phyloP scores from a whole-genome alignment of 2,797 vertebrate genomes.

The Sebastes itinus region DNA sequence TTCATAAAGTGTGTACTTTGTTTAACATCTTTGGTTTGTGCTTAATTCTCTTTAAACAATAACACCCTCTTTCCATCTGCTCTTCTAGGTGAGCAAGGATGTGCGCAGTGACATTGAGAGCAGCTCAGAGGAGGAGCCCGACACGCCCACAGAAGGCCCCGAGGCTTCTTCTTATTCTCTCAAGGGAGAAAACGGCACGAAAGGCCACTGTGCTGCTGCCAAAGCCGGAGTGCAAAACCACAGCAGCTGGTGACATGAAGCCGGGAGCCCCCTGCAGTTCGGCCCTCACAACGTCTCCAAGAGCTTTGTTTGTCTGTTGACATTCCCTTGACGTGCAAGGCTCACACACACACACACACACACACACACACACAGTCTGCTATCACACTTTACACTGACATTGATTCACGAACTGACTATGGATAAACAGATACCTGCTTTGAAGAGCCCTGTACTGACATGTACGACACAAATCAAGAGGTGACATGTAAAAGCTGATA shows the following conservation, averaged over 20 bases:
- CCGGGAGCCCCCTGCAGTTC: constrained; percentile 34
- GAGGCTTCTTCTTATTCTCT: constrained; percentile 57
- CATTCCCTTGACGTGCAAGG: constrained; percentile 11
- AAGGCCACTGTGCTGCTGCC: constrained; percentile 82
- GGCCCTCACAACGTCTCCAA: not conserved
- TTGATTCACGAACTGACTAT: constrained; percentile 6
- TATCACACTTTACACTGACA: constrained; percentile 1
- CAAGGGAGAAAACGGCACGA: constrained; percentile 89
- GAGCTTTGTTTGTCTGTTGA: constrained; percentile 21
- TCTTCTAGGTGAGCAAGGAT: constrained; percentile 90
- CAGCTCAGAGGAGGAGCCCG: constrained; percentile 93
- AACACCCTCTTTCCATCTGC: not conserved
- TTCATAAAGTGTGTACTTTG: not conserved
- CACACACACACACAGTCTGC: not conserved
- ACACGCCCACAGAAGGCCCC: constrained; percentile 49
- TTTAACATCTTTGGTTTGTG: not conserved
- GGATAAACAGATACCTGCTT: constrained; percentile 6
- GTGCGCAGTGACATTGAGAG: constrained; percentile 97
- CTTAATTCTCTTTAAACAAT: constrained; percentile 4
- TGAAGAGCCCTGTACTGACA: constrained; percentile 4
- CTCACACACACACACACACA: not conserved
- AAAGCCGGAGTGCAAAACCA: constrained; percentile 81
- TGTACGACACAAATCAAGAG: not conserved
- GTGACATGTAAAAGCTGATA: constrained; percentile 12
- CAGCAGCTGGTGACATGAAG: constrained; percentile 69